Conservation (phyloP, 2,888 invertebrate species). For the Aphodius granarius region DNA sequence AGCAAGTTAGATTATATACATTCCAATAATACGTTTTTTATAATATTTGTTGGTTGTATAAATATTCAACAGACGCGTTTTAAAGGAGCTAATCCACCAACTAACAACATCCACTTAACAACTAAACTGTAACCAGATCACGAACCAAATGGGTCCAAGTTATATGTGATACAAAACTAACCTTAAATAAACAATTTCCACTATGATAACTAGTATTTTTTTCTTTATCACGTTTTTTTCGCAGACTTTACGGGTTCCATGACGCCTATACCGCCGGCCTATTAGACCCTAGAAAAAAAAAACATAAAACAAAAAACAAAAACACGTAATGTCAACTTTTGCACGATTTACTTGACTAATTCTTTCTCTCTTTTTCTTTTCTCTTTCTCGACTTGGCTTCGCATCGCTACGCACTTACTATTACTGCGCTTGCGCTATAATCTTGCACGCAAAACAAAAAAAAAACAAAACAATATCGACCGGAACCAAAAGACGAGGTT, state of each 20-base stretch:
- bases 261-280: slow-evolving; percentile 51
- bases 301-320: slow-evolving; percentile 27
- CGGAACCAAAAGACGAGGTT: slow-evolving; percentile 42
- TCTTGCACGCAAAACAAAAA: slow-evolving; percentile 20
- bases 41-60: too few relatives aligned
- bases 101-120: not conserved
- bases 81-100: not conserved
- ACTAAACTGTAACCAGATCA: not conserved
- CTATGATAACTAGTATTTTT: slow-evolving; percentile 29
- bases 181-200: slow-evolving; percentile 36
- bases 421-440: slow-evolving; percentile 45
- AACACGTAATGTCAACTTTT: slow-evolving; percentile 40
- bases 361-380: slow-evolving; percentile 40
- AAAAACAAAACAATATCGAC: slow-evolving; percentile 23
- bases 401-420: slow-evolving; percentile 41
- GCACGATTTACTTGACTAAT: slow-evolving; percentile 38
- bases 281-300: slow-evolving; percentile 40
- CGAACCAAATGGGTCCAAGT: slow-evolving; percentile 44
- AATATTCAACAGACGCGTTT: slow-evolving; percentile 1
- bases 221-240: slow-evolving; percentile 38
- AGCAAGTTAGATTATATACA: too few relatives aligned
- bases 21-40: too few relatives aligned
- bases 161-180: slow-evolving; percentile 38
- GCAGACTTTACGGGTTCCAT: slow-evolving; percentile 55
- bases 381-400: slow-evolving; percentile 46